phyloP scores from a whole-genome alignment of 2,113 vertebrate species.

The Pelobates fuscus region DNA sequence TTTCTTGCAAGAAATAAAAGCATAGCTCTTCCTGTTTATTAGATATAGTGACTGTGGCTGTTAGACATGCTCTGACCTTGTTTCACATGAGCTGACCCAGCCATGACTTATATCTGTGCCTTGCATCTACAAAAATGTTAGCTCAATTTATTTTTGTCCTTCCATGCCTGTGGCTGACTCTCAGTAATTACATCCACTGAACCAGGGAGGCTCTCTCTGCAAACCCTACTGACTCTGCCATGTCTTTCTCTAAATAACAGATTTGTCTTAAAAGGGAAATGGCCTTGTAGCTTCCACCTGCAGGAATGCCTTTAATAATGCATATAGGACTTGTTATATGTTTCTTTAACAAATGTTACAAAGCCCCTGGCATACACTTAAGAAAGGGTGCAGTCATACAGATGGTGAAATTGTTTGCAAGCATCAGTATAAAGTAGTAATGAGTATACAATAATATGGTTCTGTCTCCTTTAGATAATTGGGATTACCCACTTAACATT shows the following conservation, averaged over 20 bases:
- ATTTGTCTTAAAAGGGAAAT: background rate
- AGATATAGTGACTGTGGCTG: slow-evolving; percentile 28
- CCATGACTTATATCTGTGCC: slow-evolving; percentile 25
- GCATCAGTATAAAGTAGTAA: no score
- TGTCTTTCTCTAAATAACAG: background rate
- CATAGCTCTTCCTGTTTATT: slow-evolving; percentile 20
- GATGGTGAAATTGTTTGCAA: no score
- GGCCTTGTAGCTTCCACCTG: background rate
- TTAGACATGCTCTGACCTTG: slow-evolving; percentile 17
- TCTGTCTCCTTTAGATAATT: no score
- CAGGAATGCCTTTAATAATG: background rate
- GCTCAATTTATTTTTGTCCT: slow-evolving; percentile 26
- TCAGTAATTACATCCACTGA: background rate
- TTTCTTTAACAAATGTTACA: no score
- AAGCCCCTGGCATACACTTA: no score
- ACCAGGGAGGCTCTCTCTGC: background rate
- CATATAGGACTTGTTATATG: no score
- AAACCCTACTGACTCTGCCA: background rate
- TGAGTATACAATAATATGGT: no score
- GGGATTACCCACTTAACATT: no score
- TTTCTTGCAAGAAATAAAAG: slow-evolving; percentile 9
- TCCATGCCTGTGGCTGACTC: background rate
- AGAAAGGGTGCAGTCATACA: no score
- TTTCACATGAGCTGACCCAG: slow-evolving; percentile 29
- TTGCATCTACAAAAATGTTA: slow-evolving; percentile 15